Evolutionary conservation across 2,797 vertebrate genomes (phyloP).

Genomic region (Podarcis lilfordi): DNA sequence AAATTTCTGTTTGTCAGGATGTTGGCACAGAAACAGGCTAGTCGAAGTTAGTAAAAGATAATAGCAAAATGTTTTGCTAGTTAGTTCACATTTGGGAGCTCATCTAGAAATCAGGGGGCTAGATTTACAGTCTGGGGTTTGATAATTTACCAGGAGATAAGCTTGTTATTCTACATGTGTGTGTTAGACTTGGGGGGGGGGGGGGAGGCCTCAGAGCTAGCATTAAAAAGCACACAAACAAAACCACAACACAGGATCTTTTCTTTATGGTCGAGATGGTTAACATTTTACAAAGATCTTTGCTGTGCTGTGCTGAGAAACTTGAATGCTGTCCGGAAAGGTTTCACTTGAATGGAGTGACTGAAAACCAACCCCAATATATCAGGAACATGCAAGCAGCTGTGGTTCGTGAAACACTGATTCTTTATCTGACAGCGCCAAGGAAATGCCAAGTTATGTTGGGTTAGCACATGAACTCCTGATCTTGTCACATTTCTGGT

Average conservation of each 20-base stretch:
- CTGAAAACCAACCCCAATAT: constrained; percentile 31
- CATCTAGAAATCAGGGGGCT: background rate
- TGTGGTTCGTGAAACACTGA: constrained; percentile 48
- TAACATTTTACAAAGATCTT: constrained; percentile 19
- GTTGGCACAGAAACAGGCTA: background rate
- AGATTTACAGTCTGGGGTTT: background rate
- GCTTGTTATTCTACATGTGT: background rate
- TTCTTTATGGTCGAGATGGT: background rate
- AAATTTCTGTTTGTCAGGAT: background rate
- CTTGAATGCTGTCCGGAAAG: constrained; percentile 15
- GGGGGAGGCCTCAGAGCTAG: background rate
- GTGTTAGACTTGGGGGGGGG: background rate
- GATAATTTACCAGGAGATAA: background rate
- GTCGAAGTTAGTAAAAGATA: background rate
- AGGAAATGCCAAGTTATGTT: constrained; percentile 31
- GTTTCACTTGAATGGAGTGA: constrained; percentile 22
- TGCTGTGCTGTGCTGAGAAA: background rate
- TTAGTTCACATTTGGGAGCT: background rate
- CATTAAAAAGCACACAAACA: background rate
- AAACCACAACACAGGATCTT: background rate
- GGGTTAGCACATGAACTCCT: constrained; percentile 12
- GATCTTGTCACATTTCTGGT: background rate
- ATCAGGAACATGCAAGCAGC: constrained; percentile 9
- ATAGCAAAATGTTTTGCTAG: background rate
- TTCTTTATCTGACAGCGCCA: constrained; percentile 42